phyloP scores from a whole-genome alignment of 64 coral and sea anemone genomes.

The Stichodactyla mertensii region DNA sequence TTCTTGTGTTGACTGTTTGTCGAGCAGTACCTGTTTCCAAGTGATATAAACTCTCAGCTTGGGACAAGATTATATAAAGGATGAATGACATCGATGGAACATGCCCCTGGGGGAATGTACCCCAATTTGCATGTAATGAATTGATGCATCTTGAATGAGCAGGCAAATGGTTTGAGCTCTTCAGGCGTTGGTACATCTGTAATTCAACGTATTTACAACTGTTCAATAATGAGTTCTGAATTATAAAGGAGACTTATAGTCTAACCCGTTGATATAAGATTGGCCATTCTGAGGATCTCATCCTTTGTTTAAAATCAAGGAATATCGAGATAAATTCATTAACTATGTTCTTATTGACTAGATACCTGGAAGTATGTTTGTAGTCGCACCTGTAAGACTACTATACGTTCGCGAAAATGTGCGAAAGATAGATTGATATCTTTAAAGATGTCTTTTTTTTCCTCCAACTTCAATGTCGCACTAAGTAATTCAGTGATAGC shows the following conservation, averaged over 20 bases:
- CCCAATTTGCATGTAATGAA: constrained; percentile 2
- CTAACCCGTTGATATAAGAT: constrained; percentile 3
- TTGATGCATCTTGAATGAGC: not conserved
- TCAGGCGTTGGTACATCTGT: not conserved
- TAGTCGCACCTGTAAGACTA: not conserved
- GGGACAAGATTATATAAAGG: not conserved
- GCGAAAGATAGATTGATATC: not conserved
- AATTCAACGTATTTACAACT: not conserved
- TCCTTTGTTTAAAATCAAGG: not conserved
- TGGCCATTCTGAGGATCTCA: not conserved
- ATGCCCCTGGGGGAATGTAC: not conserved
- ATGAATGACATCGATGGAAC: not conserved
- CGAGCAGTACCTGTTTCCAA: not conserved
- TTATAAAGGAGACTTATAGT: not conserved
- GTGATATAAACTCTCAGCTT: constrained; percentile 4
- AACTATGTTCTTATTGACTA: not conserved
- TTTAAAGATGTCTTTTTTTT: not conserved
- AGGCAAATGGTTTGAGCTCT: not conserved
- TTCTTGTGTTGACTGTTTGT: no score
- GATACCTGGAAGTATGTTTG: not conserved
- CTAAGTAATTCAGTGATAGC: not conserved
- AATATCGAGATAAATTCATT: not conserved
- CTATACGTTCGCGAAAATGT: not conserved
- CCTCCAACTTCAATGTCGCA: not conserved
- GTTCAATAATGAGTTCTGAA: not conserved